Conservation (phyloP, 2,113 vertebrate species). For the Hemiscyllium ocellatum region DNA sequence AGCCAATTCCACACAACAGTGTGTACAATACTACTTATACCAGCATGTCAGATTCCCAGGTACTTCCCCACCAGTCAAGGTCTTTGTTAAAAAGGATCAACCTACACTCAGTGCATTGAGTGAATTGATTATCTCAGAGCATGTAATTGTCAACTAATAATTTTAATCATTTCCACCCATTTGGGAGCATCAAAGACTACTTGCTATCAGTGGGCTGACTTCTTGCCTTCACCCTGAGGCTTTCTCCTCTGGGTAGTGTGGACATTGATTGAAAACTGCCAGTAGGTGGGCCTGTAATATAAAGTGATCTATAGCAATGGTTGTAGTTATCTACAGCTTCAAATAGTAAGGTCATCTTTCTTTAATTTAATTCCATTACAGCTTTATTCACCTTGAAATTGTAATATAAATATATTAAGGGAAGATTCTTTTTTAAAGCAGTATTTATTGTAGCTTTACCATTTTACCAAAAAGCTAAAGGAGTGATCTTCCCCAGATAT, state of each 20-base stretch:
- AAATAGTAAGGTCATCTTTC: background rate
- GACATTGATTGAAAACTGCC: conserved; percentile 62
- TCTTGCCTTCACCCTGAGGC: conserved; percentile 43
- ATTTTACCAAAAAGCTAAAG: background rate
- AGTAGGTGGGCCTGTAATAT: conserved; percentile 54
- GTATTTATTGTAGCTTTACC: background rate
- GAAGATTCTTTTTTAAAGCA: background rate
- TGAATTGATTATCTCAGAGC: conserved; percentile 85
- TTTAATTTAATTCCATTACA: background rate
- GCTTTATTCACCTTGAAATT: background rate
- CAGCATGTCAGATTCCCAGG: conserved; percentile 86
- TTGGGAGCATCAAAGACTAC: conserved; percentile 73
- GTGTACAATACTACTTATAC: conserved; percentile 80
- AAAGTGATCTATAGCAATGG: conserved; percentile 38
- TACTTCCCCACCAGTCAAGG: conserved; percentile 69
- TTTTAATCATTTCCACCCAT: conserved; percentile 81
- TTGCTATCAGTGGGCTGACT: conserved; percentile 52
- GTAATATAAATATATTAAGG: background rate
- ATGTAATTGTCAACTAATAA: conserved; percentile 86
- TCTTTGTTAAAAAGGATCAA: conserved; percentile 83
- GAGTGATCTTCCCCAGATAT: background rate
- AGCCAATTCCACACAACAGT: conserved; percentile 70
- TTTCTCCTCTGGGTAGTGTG: conserved; percentile 54
- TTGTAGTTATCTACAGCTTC: background rate
- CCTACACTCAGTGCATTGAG: conserved; percentile 87